A percentile compares a stretch with the other conserved stretches of the same genome.
These are phyloP conservation scores for Columba livia DNA, from an alignment of 2,113 vertebrate species.

Conservation along the genomic window DNA sequence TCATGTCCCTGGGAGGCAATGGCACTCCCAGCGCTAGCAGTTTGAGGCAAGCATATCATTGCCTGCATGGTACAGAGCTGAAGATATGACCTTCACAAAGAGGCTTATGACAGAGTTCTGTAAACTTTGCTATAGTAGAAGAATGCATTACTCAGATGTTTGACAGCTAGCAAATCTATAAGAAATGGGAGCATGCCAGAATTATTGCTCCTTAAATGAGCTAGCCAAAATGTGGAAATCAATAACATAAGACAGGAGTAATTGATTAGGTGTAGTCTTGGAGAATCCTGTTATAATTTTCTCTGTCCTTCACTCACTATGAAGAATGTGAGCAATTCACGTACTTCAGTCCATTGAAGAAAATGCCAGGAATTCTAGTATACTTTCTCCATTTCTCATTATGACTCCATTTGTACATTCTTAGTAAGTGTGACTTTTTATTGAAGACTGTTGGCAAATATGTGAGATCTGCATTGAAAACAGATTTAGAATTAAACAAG, in stretches of 20 bases:
- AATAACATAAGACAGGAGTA: background rate
- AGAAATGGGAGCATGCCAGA: background rate
- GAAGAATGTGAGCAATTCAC: background rate
- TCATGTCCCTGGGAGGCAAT: background rate
- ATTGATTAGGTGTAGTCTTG: background rate
- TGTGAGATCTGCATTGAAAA: background rate
- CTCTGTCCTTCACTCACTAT: background rate
- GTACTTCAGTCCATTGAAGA: background rate
- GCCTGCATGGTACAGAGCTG: background rate
- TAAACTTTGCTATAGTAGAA: background rate
- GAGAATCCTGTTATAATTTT: background rate
- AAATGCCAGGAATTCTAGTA: background rate
- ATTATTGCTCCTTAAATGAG: background rate
- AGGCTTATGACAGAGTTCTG: background rate
- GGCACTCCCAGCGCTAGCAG: background rate
- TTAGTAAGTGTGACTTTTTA: background rate
- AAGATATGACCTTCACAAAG: background rate
- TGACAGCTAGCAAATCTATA: background rate
- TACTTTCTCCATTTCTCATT: background rate
- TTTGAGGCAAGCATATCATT: background rate
- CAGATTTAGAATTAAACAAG: background rate
- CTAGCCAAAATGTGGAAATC: background rate
- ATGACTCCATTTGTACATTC: background rate
- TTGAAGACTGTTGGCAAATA: background rate
- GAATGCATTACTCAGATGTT: background rate